These are phyloP conservation scores for Mycetomoellerius zeteki DNA, from an alignment of 1,140 invertebrate species.

Conservation along the genomic window DNA sequence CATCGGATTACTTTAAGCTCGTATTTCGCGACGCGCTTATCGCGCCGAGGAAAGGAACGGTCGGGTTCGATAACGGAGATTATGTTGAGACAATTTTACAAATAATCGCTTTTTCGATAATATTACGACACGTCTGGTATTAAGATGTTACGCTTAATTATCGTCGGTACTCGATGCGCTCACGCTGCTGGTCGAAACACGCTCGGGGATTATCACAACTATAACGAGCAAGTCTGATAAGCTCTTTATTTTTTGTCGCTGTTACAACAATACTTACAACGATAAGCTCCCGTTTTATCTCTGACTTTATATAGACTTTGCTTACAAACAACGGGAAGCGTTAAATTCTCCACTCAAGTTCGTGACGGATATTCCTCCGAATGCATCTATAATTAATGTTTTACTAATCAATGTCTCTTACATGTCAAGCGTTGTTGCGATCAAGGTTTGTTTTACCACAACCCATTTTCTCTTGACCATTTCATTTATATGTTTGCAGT, in stretches of 20 bases:
- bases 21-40: slow-evolving; percentile 46
- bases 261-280: not conserved
- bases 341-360: not conserved
- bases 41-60: not conserved
- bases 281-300: slow-evolving; percentile 43
- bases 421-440: slow-evolving; percentile 56
- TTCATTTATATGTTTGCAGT: slow-evolving; percentile 58
- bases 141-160: slow-evolving; percentile 36
- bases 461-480: slow-evolving; percentile 49
- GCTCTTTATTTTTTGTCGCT: slow-evolving; percentile 29
- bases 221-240: slow-evolving; percentile 22
- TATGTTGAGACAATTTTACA: not conserved
- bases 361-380: slow-evolving; percentile 38
- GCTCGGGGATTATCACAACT: not conserved
- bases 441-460: slow-evolving; percentile 52
- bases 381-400: slow-evolving; percentile 50
- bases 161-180: slow-evolving; percentile 33
- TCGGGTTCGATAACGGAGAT: slow-evolving; percentile 9
- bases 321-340: slow-evolving; percentile 15
- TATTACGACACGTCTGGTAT: slow-evolving; percentile 6
- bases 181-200: not conserved
- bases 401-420: slow-evolving; percentile 57
- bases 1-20: slow-evolving; percentile 28
- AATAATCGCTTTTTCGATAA: slow-evolving; percentile 38
- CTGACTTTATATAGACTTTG: slow-evolving; percentile 27